A percentile compares a stretch with the other conserved stretches of the same genome.
phyloP scores from a whole-genome alignment of 2,797 vertebrate species.

The Enteromius trimaculatus region DNA sequence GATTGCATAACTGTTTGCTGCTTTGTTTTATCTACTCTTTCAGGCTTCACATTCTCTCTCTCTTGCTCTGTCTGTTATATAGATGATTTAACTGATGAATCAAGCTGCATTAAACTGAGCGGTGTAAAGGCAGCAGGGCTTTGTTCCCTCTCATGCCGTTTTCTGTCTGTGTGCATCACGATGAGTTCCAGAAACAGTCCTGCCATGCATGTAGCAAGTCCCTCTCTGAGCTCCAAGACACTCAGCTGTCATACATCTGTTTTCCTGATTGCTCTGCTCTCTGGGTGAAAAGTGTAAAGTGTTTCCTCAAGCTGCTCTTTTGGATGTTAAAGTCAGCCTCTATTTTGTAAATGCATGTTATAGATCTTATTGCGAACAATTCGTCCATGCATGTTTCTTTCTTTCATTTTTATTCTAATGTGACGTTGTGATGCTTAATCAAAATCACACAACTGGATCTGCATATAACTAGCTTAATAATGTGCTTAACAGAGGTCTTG shows the following conservation, averaged over 20 bases:
- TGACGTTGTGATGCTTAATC: neutral
- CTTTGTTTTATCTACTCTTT: neutral
- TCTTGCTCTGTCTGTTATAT: conserved; percentile 32
- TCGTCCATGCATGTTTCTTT: neutral
- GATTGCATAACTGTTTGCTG: neutral
- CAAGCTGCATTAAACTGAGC: conserved; percentile 23
- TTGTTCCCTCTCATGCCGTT: conserved; percentile 11
- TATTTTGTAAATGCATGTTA: conserved; percentile 3
- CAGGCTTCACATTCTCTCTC: conserved; percentile 36
- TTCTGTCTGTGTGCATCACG: conserved; percentile 26
- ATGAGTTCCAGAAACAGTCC: conserved; percentile 12
- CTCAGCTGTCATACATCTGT: conserved; percentile 44
- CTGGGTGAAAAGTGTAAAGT: conserved; percentile 17
- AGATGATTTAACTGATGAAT: conserved; percentile 49
- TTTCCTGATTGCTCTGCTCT: conserved; percentile 9
- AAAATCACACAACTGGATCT: neutral
- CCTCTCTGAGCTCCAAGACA: conserved; percentile 31
- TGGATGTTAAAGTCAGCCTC: neutral
- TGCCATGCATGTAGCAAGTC: conserved; percentile 38
- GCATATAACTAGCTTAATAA: neutral
- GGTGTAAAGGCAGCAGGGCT: conserved; percentile 13
- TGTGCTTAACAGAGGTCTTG: neutral
- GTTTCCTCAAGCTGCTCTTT: conserved; percentile 7
- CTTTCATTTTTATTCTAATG: neutral
- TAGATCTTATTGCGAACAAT: neutral